Evolutionary conservation across 1,140 invertebrate species (phyloP).

Genomic region (Drosophila neocordata): DNA sequence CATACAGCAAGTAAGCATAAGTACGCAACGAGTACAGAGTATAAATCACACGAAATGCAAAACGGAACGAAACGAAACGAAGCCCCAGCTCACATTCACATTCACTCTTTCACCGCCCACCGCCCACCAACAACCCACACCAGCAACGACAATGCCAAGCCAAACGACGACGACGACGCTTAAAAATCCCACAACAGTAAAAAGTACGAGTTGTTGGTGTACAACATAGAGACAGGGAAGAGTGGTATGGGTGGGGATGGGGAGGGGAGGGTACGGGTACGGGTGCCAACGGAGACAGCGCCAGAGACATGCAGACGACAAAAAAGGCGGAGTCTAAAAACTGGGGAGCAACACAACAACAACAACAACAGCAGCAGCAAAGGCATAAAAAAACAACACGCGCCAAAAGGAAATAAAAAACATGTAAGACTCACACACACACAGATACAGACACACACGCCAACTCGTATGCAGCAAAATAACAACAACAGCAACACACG

Average conservation of each 20-base stretch:
- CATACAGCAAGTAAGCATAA: slow-evolving; percentile 72
- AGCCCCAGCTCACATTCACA: slow-evolving; percentile 46
- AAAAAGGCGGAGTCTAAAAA: slow-evolving; percentile 81
- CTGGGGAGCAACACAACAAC: slow-evolving; percentile 73
- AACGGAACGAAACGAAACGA: slow-evolving; percentile 66
- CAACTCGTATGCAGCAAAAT: slow-evolving; percentile 74
- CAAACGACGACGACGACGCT: slow-evolving; percentile 56
- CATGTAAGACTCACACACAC: slow-evolving; percentile 68
- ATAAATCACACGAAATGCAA: slow-evolving; percentile 79
- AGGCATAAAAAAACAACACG: slow-evolving; percentile 45
- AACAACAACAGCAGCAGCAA: slow-evolving; percentile 49
- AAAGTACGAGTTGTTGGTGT: slow-evolving; percentile 28
- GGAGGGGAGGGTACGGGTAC: too few relatives aligned
- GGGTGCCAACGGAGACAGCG: slow-evolving; percentile 57
- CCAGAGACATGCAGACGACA: slow-evolving; percentile 76
- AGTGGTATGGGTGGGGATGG: neutral
- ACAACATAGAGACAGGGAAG: neutral
- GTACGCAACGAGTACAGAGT: slow-evolving; percentile 77
- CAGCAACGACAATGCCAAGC: neutral
- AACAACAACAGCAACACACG: slow-evolving; percentile 56
- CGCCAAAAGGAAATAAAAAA: slow-evolving; percentile 72
- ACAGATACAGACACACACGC: slow-evolving; percentile 42
- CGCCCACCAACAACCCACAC: slow-evolving; percentile 13
- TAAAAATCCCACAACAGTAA: slow-evolving; percentile 73
- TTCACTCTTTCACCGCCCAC: slow-evolving; percentile 69